Base-by-base conservation (phyloP, 1,140 invertebrate genomes). In the Chelonus insularis region DNA sequence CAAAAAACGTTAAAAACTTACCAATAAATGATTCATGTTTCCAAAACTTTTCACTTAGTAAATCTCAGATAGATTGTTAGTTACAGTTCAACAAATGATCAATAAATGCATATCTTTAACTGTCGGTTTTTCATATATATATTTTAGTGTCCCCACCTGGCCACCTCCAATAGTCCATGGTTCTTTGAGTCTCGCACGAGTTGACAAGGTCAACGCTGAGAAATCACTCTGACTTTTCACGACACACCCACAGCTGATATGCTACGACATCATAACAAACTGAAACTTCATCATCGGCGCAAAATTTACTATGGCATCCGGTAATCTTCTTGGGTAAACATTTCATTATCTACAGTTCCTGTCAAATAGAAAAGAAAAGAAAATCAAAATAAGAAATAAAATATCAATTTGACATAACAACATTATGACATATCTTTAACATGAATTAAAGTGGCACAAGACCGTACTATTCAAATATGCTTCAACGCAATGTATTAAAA, bases 391-490 rank as follows among this genome's bases (percentile, higher is more conserved):
- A 9, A 56, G 6, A 21, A n/a, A 41, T 20, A 16, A 23, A 39
- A 41, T 20, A 56, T 39, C 20, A 25, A 29, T 20, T 11, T 21
- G 18, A 37, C 14, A 36, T 14, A 20, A 16, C n/a, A n/a, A 7
- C 23, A n/a, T 21, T n/a, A 23, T 50, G 9, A 23, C 18, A 20
- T 9, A 25, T 39, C 23, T 21, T 43, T 14, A 36, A 29, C 23
- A 36, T 45, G 39, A 57, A 32, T 45, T 20, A 29, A 57, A 57
- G 55, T 57, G 45, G 55, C 29, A 45, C 55, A 57, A 57, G 55
- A 57, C 2, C 39, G 39, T 57, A 23, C 37, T 20, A 56, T 41
- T 56, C 54, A 56, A 32, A 37, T 4, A 34, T 1, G n/a, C 1
- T 34, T 34, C n/a, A 34, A 7, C n/a, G n/a, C 7, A 34, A 39